Evolutionary conservation across 2,797 vertebrate species (phyloP).

Genomic region (Anabas testudineus): DNA sequence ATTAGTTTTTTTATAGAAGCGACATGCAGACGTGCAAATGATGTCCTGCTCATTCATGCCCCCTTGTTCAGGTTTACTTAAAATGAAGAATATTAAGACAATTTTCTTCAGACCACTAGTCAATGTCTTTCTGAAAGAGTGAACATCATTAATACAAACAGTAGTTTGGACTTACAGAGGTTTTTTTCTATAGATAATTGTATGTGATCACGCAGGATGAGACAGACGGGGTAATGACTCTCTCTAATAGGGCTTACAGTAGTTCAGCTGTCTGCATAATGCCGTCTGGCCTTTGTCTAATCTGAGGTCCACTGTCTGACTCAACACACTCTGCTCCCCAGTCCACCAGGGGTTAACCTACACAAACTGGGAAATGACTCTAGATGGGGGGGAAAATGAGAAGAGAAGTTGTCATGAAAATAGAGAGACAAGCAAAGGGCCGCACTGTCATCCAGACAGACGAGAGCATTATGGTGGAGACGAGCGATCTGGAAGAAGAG

Average conservation of each 20-base stretch:
- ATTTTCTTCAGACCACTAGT: too few relatives aligned
- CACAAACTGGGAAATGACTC: conserved; percentile 23
- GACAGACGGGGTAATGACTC: conserved; percentile 64
- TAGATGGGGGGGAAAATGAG: background rate
- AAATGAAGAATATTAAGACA: too few relatives aligned
- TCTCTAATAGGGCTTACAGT: conserved; percentile 63
- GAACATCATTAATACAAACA: background rate
- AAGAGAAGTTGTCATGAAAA: conserved; percentile 25
- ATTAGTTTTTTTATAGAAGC: too few relatives aligned
- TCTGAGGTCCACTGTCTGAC: conserved; percentile 43
- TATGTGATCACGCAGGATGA: conserved; percentile 21
- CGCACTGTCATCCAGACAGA: conserved; percentile 30
- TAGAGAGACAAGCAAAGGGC: conserved; percentile 22
- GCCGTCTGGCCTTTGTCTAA: conserved; percentile 65
- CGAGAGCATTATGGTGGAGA: conserved; percentile 43
- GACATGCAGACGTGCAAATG: too few relatives aligned
- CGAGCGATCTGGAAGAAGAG: conserved; percentile 45
- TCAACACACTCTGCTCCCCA: conserved; percentile 14
- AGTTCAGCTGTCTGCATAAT: conserved; percentile 65
- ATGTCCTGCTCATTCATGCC: too few relatives aligned
- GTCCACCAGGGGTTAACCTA: conserved; percentile 59
- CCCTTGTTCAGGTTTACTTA: too few relatives aligned
- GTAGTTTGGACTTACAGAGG: background rate
- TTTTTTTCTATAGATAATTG: conserved; percentile 24
- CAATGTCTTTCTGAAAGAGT: too few relatives aligned